Conservation (phyloP, 2,113 vertebrate species). For the Oceanites oceanicus region DNA sequence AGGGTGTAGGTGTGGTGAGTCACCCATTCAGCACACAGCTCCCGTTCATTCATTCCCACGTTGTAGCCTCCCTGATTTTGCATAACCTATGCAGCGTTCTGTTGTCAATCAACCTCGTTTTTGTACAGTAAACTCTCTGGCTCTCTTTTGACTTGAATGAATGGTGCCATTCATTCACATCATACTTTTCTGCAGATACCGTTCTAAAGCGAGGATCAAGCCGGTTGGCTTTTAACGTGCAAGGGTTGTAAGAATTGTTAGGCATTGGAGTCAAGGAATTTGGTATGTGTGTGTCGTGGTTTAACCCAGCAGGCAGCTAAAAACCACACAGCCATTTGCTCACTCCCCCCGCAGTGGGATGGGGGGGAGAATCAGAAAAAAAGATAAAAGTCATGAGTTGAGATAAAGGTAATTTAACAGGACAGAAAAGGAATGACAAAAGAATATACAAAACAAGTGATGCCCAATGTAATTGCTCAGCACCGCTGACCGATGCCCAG, state of each 20-base stretch:
- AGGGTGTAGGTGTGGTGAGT: slow-evolving; percentile 52
- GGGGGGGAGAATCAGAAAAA: too few species aligned
- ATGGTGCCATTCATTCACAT: slow-evolving; percentile 30
- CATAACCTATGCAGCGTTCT: not conserved
- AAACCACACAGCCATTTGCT: too few species aligned
- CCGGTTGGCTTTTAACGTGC: not conserved
- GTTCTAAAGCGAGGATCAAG: not conserved
- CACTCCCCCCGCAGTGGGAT: too few species aligned
- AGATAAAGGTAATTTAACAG: too few species aligned
- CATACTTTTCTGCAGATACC: not conserved
- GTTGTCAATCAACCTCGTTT: not conserved
- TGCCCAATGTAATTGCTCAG: too few species aligned
- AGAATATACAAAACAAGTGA: too few species aligned
- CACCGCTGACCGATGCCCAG: too few species aligned
- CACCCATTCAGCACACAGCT: slow-evolving; percentile 27
- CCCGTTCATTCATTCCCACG: slow-evolving; percentile 15
- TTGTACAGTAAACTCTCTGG: slow-evolving; percentile 14
- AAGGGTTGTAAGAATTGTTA: not conserved
- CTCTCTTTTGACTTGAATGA: slow-evolving; percentile 20
- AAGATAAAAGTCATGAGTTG: too few species aligned
- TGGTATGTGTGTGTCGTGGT: not conserved
- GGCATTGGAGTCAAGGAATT: not conserved
- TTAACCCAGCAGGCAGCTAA: too few species aligned
- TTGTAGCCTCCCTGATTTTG: slow-evolving; percentile 1
- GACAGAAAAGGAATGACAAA: too few species aligned